phyloP scores from a whole-genome alignment of 2,797 vertebrate species.

The Falco concolor region DNA sequence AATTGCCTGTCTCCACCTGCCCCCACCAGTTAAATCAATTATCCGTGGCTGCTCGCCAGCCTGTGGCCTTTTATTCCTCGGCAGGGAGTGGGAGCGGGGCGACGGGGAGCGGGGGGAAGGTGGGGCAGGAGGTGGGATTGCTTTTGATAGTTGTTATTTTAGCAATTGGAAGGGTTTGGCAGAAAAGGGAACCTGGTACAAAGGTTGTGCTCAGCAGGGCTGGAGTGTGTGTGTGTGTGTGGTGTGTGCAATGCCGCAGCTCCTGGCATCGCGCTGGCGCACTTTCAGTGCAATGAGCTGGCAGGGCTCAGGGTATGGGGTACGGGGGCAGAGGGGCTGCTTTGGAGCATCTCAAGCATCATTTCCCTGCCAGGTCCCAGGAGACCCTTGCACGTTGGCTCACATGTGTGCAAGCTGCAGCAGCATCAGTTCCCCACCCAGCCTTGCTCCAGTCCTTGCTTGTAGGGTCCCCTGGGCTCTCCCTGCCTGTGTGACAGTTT shows the following conservation, averaged over 20 bases:
- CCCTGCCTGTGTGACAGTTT: neutral
- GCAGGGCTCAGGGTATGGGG: accelerated
- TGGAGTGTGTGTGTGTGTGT: neutral
- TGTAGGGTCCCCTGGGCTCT: neutral
- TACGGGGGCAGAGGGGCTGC: neutral
- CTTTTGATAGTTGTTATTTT: slow-evolving; percentile 44
- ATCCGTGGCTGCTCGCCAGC: neutral
- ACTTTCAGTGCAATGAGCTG: neutral
- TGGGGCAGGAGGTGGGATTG: neutral
- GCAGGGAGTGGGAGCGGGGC: neutral
- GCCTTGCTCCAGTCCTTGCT: neutral
- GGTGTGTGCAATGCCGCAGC: neutral
- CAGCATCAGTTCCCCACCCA: neutral
- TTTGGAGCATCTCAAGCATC: neutral
- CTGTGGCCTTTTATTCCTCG: slow-evolving; percentile 9
- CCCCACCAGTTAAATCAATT: slow-evolving; percentile 54
- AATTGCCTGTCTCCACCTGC: slow-evolving; percentile 50
- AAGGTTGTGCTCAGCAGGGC: slow-evolving; percentile 28
- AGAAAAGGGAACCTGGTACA: slow-evolving; percentile 8
- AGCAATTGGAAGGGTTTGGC: neutral
- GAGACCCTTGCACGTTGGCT: neutral
- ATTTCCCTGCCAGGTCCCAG: neutral
- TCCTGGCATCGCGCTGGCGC: neutral
- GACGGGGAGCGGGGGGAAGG: neutral
- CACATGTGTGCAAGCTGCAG: accelerated